A percentile compares a stretch with the other conserved stretches of the same genome.
phyloP scores from a whole-genome alignment of 2,113 vertebrate genomes.

The Aegithalos caudatus region DNA sequence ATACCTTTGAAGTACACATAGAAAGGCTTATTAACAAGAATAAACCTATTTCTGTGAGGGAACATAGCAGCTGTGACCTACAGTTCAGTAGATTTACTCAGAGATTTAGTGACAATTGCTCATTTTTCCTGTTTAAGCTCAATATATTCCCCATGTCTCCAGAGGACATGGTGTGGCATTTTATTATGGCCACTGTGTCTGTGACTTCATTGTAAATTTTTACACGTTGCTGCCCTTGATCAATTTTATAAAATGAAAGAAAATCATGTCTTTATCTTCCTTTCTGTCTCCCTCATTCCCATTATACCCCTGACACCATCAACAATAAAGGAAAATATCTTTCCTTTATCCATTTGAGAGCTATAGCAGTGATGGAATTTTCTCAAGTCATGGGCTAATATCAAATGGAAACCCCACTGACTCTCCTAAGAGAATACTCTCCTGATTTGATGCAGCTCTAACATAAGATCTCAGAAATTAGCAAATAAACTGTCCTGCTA shows the following conservation, averaged over 20 bases:
- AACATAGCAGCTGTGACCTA: not conserved
- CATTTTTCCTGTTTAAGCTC: not conserved
- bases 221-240: not conserved
- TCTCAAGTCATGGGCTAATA: not conserved
- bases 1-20: not conserved
- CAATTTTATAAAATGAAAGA: not conserved
- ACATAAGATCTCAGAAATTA: not conserved
- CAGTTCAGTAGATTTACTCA: not conserved
- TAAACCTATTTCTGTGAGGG: not conserved
- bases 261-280: not conserved
- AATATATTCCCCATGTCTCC: not conserved
- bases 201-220: not conserved
- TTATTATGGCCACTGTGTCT: not conserved
- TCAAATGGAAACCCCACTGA: not conserved
- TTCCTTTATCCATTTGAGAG: not conserved
- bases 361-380: not conserved
- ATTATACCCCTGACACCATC: not conserved
- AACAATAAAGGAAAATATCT: not conserved
- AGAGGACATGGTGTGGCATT: not conserved
- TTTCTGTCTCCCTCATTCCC: not conserved
- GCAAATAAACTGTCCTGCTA: not conserved
- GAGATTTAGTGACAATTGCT: not conserved
- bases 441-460: not conserved
- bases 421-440: not conserved
- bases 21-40: not conserved